phyloP scores from a whole-genome alignment of 2,888 invertebrate species.

The Drosophila nr. fundita region DNA sequence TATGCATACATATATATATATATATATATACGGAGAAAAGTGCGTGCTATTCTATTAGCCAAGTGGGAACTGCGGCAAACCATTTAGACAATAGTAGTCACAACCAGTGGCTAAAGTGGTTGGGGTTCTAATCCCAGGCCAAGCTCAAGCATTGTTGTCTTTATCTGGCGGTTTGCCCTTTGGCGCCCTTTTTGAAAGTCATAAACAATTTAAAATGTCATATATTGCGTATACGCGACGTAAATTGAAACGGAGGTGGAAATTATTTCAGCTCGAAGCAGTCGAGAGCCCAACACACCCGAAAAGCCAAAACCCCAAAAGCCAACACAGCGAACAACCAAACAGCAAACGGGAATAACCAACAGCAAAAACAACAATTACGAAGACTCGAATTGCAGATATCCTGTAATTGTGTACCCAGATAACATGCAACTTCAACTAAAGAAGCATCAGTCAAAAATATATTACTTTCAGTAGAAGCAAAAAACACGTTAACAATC shows the following conservation, averaged over 20 bases:
- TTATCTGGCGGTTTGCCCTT: slow-evolving; percentile 47
- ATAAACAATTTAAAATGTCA: slow-evolving; percentile 80
- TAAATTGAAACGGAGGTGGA: slow-evolving; percentile 67
- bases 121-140: not conserved
- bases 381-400: not conserved
- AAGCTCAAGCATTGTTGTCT: slow-evolving; percentile 36
- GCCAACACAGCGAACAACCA: slow-evolving; percentile 28
- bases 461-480: not conserved
- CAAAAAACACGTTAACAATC: not conserved
- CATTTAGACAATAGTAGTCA: slow-evolving; percentile 35
- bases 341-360: slow-evolving; percentile 20
- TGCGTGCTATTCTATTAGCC: slow-evolving; percentile 68
- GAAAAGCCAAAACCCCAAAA: slow-evolving; percentile 40
- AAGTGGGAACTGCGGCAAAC: slow-evolving; percentile 39
- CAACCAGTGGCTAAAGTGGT: slow-evolving; percentile 3
- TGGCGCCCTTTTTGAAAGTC: slow-evolving; percentile 57
- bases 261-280: slow-evolving; percentile 52
- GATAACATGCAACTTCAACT: not conserved
- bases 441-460: not conserved
- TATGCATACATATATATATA: not conserved
- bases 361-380: not conserved
- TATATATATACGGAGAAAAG: slow-evolving; percentile 14
- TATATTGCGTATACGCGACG: slow-evolving; percentile 74
- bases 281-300: not conserved
- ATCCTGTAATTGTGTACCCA: not conserved